phyloP scores from a whole-genome alignment of 2,797 vertebrate species.

The Pseudochirops cupreus region DNA sequence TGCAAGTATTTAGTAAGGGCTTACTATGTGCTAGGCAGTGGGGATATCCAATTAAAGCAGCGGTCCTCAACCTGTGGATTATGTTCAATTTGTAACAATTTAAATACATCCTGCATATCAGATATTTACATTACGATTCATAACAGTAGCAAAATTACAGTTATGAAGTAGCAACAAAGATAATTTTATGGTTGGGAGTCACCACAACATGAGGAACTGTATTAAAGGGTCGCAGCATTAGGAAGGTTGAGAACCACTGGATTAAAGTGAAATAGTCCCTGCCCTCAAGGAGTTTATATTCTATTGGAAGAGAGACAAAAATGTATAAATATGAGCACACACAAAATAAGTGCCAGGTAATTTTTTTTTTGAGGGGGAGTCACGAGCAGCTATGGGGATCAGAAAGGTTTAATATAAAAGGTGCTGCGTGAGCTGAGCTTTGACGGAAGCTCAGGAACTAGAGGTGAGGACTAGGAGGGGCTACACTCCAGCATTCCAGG shows the following conservation, averaged over 20 bases:
- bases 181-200: no score
- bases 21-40: slow-evolving; percentile 12
- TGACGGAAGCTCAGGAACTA: slow-evolving; percentile 17
- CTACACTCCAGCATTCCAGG: not conserved
- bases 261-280: slow-evolving; percentile 12
- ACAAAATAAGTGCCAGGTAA: not conserved
- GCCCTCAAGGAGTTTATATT: slow-evolving; percentile 26
- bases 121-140: no score
- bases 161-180: no score
- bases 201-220: no score
- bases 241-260: no score
- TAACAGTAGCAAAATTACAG: no score
- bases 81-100: no score
- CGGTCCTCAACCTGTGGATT: no score
- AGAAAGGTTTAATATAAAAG: slow-evolving; percentile 17
- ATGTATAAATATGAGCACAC: not conserved
- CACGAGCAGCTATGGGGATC: not conserved
- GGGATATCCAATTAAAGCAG: not conserved
- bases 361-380: not conserved
- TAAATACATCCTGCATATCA: no score
- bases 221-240: no score
- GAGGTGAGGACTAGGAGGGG: not conserved
- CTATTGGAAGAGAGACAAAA: not conserved
- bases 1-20: not conserved
- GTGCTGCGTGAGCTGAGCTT: slow-evolving; percentile 32